Conservation (phyloP, 1,140 invertebrate genomes). For the Drosophila rhopaloa region DNA sequence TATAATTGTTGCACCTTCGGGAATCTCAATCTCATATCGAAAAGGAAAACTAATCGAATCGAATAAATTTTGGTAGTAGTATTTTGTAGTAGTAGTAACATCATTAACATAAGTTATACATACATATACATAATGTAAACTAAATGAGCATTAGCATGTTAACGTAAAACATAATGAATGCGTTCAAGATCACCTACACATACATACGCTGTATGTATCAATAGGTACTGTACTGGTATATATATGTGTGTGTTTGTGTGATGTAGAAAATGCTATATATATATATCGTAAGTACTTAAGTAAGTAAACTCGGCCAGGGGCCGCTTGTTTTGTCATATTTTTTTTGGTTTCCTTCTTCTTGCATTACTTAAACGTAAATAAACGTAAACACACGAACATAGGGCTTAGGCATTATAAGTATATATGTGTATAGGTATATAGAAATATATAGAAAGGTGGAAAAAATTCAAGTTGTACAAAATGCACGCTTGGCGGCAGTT, state of each 20-base stretch:
- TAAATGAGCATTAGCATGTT: conserved; percentile 62
- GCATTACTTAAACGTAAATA: conserved; percentile 71
- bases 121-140: conserved; percentile 56
- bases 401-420: conserved; percentile 63
- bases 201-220: conserved; percentile 49
- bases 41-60: conserved; percentile 57
- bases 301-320: conserved; percentile 55
- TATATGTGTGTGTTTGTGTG: conserved; percentile 21
- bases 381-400: conserved; percentile 71
- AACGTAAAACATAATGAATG: conserved; percentile 60
- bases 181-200: conserved; percentile 59
- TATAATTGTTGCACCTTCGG: conserved; percentile 42
- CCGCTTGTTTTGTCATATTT: conserved; percentile 58
- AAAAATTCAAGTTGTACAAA: conserved; percentile 57
- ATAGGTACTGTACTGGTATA: conserved; percentile 27
- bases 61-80: conserved; percentile 52
- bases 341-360: conserved; percentile 51
- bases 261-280: conserved; percentile 52
- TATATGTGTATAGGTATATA: conserved; percentile 56
- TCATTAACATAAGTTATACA: conserved; percentile 60
- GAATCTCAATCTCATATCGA: conserved; percentile 59
- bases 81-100: conserved; percentile 42
- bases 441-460: conserved; percentile 56
- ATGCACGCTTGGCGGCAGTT: conserved; percentile 58
- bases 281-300: conserved; percentile 52